Evolutionary conservation across 2,113 vertebrate genomes (phyloP).

Genomic region (Calyptomena viridis): DNA sequence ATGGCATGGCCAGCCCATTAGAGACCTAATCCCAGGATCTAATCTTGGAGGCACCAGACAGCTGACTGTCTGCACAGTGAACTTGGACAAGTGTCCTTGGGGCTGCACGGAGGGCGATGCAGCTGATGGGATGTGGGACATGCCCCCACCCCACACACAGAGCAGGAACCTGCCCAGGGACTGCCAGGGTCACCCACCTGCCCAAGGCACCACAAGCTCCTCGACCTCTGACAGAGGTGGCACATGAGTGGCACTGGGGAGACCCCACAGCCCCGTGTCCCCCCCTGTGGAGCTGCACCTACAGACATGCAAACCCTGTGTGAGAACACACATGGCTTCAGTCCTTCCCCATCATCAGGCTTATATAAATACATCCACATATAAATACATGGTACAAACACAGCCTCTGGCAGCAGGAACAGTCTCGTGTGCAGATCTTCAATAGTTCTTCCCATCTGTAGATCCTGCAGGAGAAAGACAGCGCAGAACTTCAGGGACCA

Average conservation of each 20-base stretch:
- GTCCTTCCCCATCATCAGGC: neutral
- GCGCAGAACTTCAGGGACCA: neutral
- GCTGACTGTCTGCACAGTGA: neutral
- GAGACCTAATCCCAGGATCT: constrained; percentile 1
- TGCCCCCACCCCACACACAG: neutral
- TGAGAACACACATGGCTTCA: neutral
- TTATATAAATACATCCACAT: neutral
- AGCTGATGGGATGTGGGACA: neutral
- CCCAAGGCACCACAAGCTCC: neutral
- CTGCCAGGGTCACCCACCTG: neutral
- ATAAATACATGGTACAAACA: neutral
- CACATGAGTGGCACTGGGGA: neutral
- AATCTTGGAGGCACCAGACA: constrained; percentile 22
- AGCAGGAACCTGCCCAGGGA: neutral
- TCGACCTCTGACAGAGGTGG: fast-evolving
- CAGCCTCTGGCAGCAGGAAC: neutral
- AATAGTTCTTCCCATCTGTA: neutral
- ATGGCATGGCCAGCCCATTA: neutral
- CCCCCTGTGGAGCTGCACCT: neutral
- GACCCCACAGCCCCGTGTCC: fast-evolving
- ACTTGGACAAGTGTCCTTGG: neutral
- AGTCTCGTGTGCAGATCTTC: neutral
- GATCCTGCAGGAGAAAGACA: neutral
- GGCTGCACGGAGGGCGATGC: neutral
- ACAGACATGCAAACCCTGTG: neutral